Evolutionary conservation across 2,113 vertebrate species (phyloP), one percentile per base, ranked within the genome.

Genomic region (Rhombomys opimus): DNA sequence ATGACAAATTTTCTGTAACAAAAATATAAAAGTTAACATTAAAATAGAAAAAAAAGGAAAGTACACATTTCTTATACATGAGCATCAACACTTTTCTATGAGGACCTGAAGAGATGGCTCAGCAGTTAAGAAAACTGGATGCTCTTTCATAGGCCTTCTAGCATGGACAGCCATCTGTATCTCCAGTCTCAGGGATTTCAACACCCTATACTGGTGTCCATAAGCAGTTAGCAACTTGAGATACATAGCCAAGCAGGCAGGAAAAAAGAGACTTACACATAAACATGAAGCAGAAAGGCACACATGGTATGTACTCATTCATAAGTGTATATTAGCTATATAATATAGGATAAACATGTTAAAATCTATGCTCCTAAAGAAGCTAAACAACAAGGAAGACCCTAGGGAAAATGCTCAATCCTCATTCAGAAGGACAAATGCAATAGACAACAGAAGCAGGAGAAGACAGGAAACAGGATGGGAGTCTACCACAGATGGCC

Each of bases 201-300:
- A 1, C 12, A 3, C 10, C 35, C 10, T n/a, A 10, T 22, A 14
- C 5, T 81, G 20, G 5, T 4, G 5, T 23, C 20, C 35, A 13
- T 23, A 54, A 11, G 6, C 61, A 32, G 78, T 81, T 46, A 46
- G 78, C 25, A 1, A 70, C 27, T 50, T 4, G 30, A 54, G 0
- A 15, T 12, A 4, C 2, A 57, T 18, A 57, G 8, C 22, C 73
- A 46, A 17, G 35, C 8, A 72, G 14, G 35, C 7, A 72, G 35
- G 17, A 6, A 72, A 72, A 72, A 72, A 72, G 15, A 72, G 68
- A n/a, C 17, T 35, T 35, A 35, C 14, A 70, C 14, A 70, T 70
- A 46, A 46, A 46, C 46, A 46, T 46, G 46, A 46, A 46, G 46
- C 46, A 46, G 5, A 46, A 46, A 46, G 46, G 5, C 46, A 46